A percentile compares a stretch with the other conserved stretches of the same genome.
Conservation (phyloP, 1,140 invertebrate species). For the Belonocnema kinseyi region DNA sequence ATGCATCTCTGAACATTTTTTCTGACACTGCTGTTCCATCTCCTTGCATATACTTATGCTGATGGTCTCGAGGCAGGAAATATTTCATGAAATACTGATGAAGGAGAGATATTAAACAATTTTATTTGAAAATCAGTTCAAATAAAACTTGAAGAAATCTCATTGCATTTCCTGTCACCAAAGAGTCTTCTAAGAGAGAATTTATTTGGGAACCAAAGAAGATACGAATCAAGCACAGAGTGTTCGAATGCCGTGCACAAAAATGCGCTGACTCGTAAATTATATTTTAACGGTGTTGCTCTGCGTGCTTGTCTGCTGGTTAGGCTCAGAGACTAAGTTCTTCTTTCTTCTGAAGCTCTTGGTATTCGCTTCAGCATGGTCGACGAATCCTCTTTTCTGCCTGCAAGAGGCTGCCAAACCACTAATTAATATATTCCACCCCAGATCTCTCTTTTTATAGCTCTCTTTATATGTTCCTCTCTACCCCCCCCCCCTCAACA, state of each 20-base stretch:
- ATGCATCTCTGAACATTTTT: too few species aligned
- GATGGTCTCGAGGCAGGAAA: too few species aligned
- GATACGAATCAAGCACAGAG: constrained; percentile 40
- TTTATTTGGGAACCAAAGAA: constrained; percentile 44
- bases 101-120: too few species aligned
- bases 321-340: constrained; percentile 31
- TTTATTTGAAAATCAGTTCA: too few species aligned
- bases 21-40: too few species aligned
- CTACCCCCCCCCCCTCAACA: background rate
- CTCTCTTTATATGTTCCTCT: background rate
- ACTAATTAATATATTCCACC: constrained; percentile 28
- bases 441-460: constrained; percentile 27
- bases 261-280: constrained; percentile 55
- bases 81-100: too few species aligned
- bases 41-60: too few species aligned
- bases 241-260: constrained; percentile 44
- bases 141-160: too few species aligned
- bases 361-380: constrained; percentile 34
- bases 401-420: constrained; percentile 29
- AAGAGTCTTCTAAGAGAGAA: background rate
- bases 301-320: constrained; percentile 42
- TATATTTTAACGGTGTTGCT: constrained; percentile 51
- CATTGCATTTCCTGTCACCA: too few species aligned
- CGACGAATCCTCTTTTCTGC: constrained; percentile 22
- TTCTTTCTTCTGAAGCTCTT: constrained; percentile 30